Percentiles rank a stretch among this genome's conserved stretches.
Evolutionary conservation across 2,113 vertebrate genomes (phyloP).

Genomic region (Gadus macrocephalus): DNA sequence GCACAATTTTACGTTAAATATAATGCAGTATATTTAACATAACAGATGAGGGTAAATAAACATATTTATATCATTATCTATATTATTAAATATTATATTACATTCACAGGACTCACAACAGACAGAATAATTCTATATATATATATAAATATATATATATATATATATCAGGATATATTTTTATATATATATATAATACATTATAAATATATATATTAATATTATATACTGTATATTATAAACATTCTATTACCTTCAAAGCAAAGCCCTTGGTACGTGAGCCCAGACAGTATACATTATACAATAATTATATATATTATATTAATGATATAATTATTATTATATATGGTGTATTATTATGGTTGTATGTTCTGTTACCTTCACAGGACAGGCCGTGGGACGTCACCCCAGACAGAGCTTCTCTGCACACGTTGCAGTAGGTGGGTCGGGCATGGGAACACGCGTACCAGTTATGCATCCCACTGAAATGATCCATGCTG

Average conservation of each 20-base stretch:
- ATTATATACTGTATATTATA: background rate
- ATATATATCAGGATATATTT: background rate
- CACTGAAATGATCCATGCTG: constrained; percentile 99
- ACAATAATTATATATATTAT: background rate
- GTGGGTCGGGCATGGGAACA: constrained; percentile 94
- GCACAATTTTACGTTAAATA: constrained; percentile 51
- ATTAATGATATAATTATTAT: background rate
- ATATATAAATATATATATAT: background rate
- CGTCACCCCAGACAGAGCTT: constrained; percentile 90
- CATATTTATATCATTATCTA: background rate
- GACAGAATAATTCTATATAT: background rate
- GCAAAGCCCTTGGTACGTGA: constrained; percentile 92
- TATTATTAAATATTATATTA: constrained; percentile 38
- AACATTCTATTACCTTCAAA: constrained; percentile 82
- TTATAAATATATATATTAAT: background rate
- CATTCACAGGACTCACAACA: constrained; percentile 85
- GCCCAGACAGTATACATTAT: constrained; percentile 74
- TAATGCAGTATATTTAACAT: background rate
- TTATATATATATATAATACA: background rate
- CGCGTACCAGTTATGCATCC: constrained; percentile 98
- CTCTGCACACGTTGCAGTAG: constrained; percentile 94
- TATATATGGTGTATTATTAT: background rate
- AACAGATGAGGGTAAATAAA: too few species aligned
- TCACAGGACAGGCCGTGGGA: constrained; percentile 96
- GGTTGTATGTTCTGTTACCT: constrained; percentile 67